Evolutionary conservation across 35 echinoderm and acorn worm genomes (phyloP).

Genomic region (Ptychodera flava): DNA sequence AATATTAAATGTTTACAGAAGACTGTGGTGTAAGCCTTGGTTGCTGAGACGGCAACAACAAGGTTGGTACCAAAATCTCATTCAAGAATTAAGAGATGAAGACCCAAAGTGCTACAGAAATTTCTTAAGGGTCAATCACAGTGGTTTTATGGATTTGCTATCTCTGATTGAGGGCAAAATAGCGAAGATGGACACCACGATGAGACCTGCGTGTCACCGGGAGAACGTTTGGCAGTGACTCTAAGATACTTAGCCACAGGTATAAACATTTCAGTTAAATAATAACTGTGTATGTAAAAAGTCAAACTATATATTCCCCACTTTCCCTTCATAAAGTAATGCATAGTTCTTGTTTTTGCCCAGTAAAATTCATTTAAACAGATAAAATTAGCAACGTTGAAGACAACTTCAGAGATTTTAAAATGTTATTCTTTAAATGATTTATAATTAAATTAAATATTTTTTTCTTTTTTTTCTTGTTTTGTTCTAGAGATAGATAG

Average conservation of each 20-base stretch:
- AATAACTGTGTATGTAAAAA: neutral
- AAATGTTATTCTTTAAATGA: no score
- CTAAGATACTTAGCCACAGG: conserved; percentile 39
- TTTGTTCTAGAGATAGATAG: no score
- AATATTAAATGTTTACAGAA: no score
- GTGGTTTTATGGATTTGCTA: neutral
- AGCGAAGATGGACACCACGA: conserved; percentile 11
- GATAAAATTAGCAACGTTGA: no score
- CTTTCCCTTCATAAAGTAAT: no score
- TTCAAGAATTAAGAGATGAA: neutral
- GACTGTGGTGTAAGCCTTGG: conserved; percentile 9
- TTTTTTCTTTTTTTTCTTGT: no score
- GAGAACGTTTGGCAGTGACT: conserved; percentile 26
- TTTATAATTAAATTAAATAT: no score
- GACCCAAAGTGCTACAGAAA: conserved; percentile 13
- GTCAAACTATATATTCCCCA: no score
- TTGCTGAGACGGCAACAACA: neutral
- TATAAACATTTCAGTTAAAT: neutral
- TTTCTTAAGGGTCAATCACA: neutral
- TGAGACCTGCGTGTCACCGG: conserved; percentile 16
- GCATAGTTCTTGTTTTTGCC: no score
- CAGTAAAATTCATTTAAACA: no score
- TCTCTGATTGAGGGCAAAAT: neutral
- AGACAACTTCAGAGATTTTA: no score
- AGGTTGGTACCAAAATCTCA: neutral